Evolutionary conservation across 2,113 vertebrate genomes (phyloP), one percentile per base, ranked within the genome.

Genomic region (Neogobius melanostomus): DNA sequence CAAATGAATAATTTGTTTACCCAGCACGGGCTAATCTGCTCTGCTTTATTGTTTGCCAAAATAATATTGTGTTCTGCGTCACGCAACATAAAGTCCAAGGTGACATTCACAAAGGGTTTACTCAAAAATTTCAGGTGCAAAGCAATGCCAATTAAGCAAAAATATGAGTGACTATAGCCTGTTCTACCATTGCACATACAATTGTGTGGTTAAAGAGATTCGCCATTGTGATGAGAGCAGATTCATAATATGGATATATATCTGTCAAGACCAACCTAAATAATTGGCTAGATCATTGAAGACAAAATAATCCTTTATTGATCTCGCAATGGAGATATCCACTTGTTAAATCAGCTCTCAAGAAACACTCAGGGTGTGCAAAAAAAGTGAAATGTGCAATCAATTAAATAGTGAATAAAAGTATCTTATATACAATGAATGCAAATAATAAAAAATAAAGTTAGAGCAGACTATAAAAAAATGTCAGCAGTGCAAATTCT

Each of bases 31-130:
- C n/a, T 62, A 44, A 62, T 62, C 60, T 46, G 43, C 42, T n/a
- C 12, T 14, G n/a, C 15, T 11, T 61, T 44, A 61, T 61, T 62
- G 60, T 62, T 46, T 62, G 16, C 15, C 42, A 44, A 62, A 46
- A 46, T 12, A 14, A 43, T 11, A 43, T 11, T 43, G 36, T 15
- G 28, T 57, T 57, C 56, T 36, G 11, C 10, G 53, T 28, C 56
- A 59, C 56, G 14, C 56, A 59, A 59, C 36, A 36, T 43, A 59
- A 59, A 59, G 11, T 59, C 56, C 56, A 59, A 59, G 56, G 56
- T 59, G 56, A 59, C 56, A 43, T 59, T 43, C 36, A 43, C 56
- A 59, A 42, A 59, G 56, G 56, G 56, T 36, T 59, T 43, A 59
- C 28, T 59, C 56, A 59, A 59, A 59, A 16, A 59, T 42, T 59